Evolutionary conservation across 2,113 vertebrate species (phyloP).

Genomic region (Rhabdornis inornatus): DNA sequence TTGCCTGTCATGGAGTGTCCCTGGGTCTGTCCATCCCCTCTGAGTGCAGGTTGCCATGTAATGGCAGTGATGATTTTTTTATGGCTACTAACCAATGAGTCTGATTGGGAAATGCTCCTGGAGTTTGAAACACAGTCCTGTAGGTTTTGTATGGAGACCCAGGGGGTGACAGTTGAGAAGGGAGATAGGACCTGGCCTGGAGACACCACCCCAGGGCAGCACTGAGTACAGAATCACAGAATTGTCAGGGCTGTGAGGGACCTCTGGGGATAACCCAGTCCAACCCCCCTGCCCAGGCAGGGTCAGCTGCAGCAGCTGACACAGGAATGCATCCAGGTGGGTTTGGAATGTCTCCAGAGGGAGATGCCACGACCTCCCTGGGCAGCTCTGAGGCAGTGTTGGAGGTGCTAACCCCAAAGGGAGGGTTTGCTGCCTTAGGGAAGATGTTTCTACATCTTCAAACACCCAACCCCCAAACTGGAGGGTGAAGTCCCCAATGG

Average conservation of each 20-base stretch:
- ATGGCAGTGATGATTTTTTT: background rate
- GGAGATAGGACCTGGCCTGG: background rate
- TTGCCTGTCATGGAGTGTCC: background rate
- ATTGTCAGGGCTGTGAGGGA: background rate
- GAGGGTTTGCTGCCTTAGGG: background rate
- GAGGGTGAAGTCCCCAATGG: accelerated
- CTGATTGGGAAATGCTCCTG: background rate
- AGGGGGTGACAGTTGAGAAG: background rate
- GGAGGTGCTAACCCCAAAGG: background rate
- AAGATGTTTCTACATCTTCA: background rate
- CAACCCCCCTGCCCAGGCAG: background rate
- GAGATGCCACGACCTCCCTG: background rate
- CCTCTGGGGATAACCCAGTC: background rate
- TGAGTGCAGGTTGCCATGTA: background rate
- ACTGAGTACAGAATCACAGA: background rate
- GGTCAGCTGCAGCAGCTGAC: background rate
- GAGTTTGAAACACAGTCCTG: background rate
- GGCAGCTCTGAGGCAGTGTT: background rate
- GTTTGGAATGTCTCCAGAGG: background rate
- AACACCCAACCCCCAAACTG: background rate
- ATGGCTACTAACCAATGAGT: no score
- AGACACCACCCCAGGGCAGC: background rate
- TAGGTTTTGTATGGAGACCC: background rate
- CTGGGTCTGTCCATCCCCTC: accelerated
- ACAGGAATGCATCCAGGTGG: background rate